Conservation (phyloP, 1,140 invertebrate species). For the Drosophila rhopaloa region DNA sequence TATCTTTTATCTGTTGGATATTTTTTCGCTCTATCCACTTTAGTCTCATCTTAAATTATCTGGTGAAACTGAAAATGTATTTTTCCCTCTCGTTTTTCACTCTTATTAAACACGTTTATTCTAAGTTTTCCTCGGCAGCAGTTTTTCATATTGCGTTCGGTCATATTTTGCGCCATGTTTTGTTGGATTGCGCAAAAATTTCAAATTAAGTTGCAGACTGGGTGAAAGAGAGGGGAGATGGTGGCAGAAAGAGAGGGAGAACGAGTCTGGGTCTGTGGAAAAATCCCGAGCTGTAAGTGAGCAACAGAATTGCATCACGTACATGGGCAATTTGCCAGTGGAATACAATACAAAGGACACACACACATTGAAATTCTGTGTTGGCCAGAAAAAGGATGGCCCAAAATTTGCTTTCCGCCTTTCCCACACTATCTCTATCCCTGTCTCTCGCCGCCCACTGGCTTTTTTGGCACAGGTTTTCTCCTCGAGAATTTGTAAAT, state of each 20-base stretch:
- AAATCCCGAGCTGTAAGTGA: conserved; percentile 62
- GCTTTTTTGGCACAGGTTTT: conserved; percentile 73
- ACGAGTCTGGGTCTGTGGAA: conserved; percentile 2
- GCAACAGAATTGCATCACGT: conserved; percentile 82
- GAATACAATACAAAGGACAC: conserved; percentile 69
- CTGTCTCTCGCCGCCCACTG: conserved; percentile 4
- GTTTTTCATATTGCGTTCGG: conserved; percentile 79
- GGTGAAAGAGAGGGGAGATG: conserved; percentile 3
- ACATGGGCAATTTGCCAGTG: conserved; percentile 81
- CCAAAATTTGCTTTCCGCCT: conserved; percentile 2
- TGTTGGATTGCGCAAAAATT: conserved; percentile 83
- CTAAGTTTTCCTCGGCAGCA: conserved; percentile 77
- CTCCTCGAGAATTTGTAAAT: conserved; percentile 80
- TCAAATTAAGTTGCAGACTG: conserved; percentile 78
- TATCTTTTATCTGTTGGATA: too few relatives aligned
- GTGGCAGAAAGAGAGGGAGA: conserved; percentile 1
- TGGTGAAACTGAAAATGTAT: conserved; percentile 24
- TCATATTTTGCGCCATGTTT: conserved; percentile 76
- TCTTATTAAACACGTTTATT: conserved; percentile 81
- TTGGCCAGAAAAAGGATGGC: conserved; percentile 56
- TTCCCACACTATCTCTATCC: conserved; percentile 18
- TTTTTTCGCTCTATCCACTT: neutral
- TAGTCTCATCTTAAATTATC: conserved; percentile 6
- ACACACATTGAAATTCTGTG: conserved; percentile 26
- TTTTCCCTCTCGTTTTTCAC: conserved; percentile 34